These are phyloP conservation scores for Platygyra sinensis DNA, from an alignment of 64 coral and sea anemone species.

Conservation along the genomic window DNA sequence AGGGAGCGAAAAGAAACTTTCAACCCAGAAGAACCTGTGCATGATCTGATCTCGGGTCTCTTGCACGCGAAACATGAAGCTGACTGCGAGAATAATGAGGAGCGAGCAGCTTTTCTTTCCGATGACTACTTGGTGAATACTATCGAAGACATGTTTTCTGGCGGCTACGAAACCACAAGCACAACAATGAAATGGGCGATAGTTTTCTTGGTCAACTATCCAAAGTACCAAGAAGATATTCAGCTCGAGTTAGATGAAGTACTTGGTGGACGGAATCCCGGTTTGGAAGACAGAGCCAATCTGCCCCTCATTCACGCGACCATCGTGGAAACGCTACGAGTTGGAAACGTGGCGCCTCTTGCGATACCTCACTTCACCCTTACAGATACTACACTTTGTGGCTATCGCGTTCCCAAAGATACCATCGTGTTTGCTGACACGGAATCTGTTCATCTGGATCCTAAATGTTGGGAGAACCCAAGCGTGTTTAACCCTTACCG, in stretches of 20 bases:
- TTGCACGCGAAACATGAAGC: conserved; percentile 15
- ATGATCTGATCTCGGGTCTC: conserved; percentile 17
- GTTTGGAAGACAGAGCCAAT: conserved; percentile 9
- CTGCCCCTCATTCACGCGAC: conserved; percentile 26
- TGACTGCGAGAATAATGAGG: conserved; percentile 31
- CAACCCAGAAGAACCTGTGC: background rate
- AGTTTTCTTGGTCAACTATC: conserved; percentile 50
- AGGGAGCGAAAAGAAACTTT: conserved; percentile 16
- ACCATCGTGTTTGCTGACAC: conserved; percentile 5
- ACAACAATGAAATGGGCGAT: conserved; percentile 55
- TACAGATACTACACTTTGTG: conserved; percentile 30
- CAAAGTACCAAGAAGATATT: conserved; percentile 39
- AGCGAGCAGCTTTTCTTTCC: conserved; percentile 11
- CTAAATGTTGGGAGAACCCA: conserved; percentile 37
- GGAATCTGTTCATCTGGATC: conserved; percentile 19
- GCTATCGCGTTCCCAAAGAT: conserved; percentile 47
- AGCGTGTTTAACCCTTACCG: conserved; percentile 30
- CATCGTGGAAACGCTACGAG: conserved; percentile 38
- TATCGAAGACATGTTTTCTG: conserved; percentile 57
- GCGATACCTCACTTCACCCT: conserved; percentile 35
- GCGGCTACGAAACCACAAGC: conserved; percentile 49
- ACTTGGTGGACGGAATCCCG: conserved; percentile 6
- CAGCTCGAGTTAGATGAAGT: conserved; percentile 37
- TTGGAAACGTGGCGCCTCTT: conserved; percentile 20
- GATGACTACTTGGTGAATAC: conserved; percentile 57